Percentiles rank a stretch among this genome's conserved stretches.
Evolutionary conservation across 37 sponge, comb jelly and placozoan genomes (phyloP).

Genomic region (Chondrosia reniformis): DNA sequence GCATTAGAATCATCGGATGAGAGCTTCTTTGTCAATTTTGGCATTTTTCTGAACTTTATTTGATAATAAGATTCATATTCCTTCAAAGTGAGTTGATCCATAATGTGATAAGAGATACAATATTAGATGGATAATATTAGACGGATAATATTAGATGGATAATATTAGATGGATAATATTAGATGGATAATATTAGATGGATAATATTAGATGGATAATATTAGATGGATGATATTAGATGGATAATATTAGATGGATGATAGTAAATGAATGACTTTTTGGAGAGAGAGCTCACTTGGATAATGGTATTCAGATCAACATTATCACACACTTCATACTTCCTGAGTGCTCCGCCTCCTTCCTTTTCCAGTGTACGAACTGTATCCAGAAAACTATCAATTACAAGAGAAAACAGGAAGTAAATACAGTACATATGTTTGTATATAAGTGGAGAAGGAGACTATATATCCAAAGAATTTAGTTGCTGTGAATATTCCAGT

Average conservation of each 20-base stretch:
- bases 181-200: too few species aligned
- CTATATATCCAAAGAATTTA: too few species aligned
- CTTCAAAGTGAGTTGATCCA: conserved; percentile 46
- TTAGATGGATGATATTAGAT: too few species aligned
- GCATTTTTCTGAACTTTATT: conserved; percentile 87
- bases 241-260: too few species aligned
- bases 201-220: too few species aligned
- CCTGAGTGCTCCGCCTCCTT: conserved; percentile 58
- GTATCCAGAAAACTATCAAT: conserved; percentile 80
- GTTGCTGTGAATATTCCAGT: too few species aligned
- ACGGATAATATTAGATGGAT: too few species aligned
- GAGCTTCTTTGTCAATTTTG: conserved; percentile 79
- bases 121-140: too few species aligned
- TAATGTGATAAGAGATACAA: too few species aligned
- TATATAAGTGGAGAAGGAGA: too few species aligned
- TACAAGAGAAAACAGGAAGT: not conserved
- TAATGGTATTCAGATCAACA: conserved; percentile 84
- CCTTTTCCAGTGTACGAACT: conserved; percentile 48
- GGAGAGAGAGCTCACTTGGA: conserved; percentile 69
- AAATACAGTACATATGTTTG: not conserved
- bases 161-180: too few species aligned
- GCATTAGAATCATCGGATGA: not conserved
- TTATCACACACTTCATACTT: conserved; percentile 92
- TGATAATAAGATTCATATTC: conserved; percentile 94
- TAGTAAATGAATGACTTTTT: too few species aligned